These are phyloP conservation scores for Nemotelus pantherinus DNA, from an alignment of 2,888 invertebrate species.

Conservation along the genomic window DNA sequence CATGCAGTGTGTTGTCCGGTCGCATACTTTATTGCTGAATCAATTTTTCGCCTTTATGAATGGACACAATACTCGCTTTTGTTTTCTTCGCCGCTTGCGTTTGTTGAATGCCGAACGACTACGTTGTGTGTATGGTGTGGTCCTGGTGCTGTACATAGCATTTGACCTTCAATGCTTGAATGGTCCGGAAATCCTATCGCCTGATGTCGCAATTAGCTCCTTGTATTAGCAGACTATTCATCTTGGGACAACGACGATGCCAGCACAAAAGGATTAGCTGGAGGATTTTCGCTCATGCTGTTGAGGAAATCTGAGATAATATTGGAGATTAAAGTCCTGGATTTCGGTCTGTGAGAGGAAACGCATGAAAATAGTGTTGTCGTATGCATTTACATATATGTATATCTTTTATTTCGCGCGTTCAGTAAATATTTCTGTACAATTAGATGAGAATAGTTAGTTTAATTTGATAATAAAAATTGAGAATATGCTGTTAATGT, in stretches of 20 bases:
- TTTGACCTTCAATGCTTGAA: conserved; percentile 8
- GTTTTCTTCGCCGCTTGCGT: not conserved
- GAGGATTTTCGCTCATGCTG: not conserved
- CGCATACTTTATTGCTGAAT: not conserved
- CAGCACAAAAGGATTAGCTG: conserved; percentile 4
- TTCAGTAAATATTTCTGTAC: too few relatives aligned
- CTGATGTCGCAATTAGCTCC: conserved; percentile 33
- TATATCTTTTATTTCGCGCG: too few relatives aligned
- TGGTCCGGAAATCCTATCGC: conserved; percentile 11
- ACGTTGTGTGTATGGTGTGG: too few relatives aligned
- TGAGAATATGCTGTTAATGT: too few relatives aligned
- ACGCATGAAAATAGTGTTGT: not conserved
- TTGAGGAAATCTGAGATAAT: conserved; percentile 3
- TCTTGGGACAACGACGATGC: not conserved
- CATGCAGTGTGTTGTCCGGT: not conserved
- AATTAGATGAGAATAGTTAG: too few relatives aligned
- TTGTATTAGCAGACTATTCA: conserved; percentile 15
- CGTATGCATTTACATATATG: not conserved
- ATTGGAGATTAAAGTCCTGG: not conserved
- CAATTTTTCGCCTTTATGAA: not conserved
- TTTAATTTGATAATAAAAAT: too few relatives aligned
- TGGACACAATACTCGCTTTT: not conserved
- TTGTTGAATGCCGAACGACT: too few relatives aligned
- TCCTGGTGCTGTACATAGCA: not conserved
- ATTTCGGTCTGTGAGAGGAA: not conserved